A percentile compares a stretch with the other conserved stretches of the same genome.
phyloP scores from a whole-genome alignment of 2,888 invertebrate species.

The Eudasyphora cyanicolor region DNA sequence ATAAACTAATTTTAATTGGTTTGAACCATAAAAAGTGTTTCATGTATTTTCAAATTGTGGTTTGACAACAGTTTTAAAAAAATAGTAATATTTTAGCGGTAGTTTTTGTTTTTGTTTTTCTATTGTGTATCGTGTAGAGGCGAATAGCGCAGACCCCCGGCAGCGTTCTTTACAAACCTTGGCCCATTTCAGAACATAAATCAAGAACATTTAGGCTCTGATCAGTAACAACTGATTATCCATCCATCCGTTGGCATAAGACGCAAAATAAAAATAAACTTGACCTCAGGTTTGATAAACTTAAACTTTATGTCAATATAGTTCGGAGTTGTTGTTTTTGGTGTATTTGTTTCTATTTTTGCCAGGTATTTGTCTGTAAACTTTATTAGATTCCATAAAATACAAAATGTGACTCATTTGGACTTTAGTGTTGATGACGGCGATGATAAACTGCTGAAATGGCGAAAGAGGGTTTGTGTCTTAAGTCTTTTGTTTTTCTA shows the following conservation, averaged over 20 bases:
- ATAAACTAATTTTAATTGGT: conserved; percentile 59
- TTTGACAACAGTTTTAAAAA: neutral
- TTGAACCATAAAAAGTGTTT: conserved; percentile 2
- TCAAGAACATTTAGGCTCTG: conserved; percentile 44
- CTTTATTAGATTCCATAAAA: neutral
- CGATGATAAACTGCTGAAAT: neutral
- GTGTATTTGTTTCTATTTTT: too few relatives aligned
- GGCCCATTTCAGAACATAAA: conserved; percentile 55
- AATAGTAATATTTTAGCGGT: conserved; percentile 33
- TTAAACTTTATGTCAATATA: conserved; percentile 32
- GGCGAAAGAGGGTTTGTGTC: neutral
- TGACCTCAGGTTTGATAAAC: conserved; percentile 58
- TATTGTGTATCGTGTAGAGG: neutral
- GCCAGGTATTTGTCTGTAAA: neutral
- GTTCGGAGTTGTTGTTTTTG: neutral
- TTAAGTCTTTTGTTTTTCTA: neutral
- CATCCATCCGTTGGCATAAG: conserved; percentile 28
- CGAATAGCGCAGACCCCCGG: neutral
- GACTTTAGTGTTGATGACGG: neutral
- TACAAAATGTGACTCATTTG: conserved; percentile 8
- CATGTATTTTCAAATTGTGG: conserved; percentile 21
- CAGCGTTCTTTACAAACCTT: conserved; percentile 36
- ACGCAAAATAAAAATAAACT: conserved; percentile 48
- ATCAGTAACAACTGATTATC: conserved; percentile 38
- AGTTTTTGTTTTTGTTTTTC: conserved; percentile 1